Base-by-base conservation (phyloP, 2,888 invertebrate genomes). In the Cephus nigrinus region DNA sequence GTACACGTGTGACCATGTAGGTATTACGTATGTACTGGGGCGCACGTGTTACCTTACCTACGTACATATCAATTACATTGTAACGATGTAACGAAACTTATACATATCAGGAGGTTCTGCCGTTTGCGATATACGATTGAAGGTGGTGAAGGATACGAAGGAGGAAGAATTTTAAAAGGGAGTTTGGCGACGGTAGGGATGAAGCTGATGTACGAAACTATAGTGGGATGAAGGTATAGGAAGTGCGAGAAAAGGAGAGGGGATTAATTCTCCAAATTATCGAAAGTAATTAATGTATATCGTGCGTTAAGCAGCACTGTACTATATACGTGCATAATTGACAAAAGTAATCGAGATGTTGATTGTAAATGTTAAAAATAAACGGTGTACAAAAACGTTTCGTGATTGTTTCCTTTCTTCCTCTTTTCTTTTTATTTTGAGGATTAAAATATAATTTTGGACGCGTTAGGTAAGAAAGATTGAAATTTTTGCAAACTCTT, bases 351-450 rank as follows among this genome's bases (percentile, higher is more conserved):
- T 80, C 82, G 83, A 86, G 84, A 82, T 89, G 89, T 90, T 90
- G 90, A 89, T 89, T 90, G 90, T 91, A 89, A 91, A 89, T 91
- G 91, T 91, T 90, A 90, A 87, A 91, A 91, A 90, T 90, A 91
- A 91, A 91, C 87, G 87, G 89, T 90, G 89, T 90, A 90, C 83
- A 89, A 91, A 88, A 90, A 82, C 0, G 23, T 23, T 33, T 73
- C 15, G 74, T 35, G 12, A 4, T 11, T 11, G 35, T 11, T 30
- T 11, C 15, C n/a, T 73, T 73, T 73, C 4, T 33, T 23, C n/a
- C 12, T 12, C 23, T n/a, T 69, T 32, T 11, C 3, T 15, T 40
- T 15, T 15, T 1, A 4, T 15, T 3, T 32, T 4, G 32, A 32
- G 32, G 15, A 40, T 0, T 12, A 12, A 12, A 36, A 36, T 12